These are phyloP conservation scores for fruit fly (Drosophila melanogaster) DNA, from an alignment of 1,140 invertebrate genomes.

Conservation along the genomic window DNA sequence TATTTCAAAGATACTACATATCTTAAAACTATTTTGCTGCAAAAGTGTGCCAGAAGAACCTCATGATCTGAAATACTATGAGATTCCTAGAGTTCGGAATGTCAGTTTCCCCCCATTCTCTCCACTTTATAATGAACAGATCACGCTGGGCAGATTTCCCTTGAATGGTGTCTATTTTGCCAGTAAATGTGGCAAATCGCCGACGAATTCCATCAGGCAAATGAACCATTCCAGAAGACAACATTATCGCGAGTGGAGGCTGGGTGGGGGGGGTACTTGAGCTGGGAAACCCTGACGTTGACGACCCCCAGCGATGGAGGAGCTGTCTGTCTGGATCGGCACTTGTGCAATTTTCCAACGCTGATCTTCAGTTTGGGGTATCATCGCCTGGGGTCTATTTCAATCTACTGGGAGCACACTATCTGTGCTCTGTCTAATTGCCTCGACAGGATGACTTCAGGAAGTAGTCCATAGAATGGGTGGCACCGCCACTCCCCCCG, in stretches of 20 bases:
- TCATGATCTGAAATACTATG: slow-evolving; percentile 1
- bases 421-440: slow-evolving; percentile 56
- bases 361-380: slow-evolving; percentile 5
- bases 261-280: background rate
- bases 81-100: background rate
- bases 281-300: slow-evolving; percentile 14
- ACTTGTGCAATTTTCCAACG: slow-evolving; percentile 28
- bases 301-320: slow-evolving; percentile 67
- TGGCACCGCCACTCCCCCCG: background rate
- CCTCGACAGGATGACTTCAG: slow-evolving; percentile 61
- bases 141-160: slow-evolving; percentile 33
- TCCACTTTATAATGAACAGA: slow-evolving; percentile 12
- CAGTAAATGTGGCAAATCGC: slow-evolving; percentile 66
- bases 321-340: slow-evolving; percentile 31
- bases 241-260: background rate
- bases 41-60: background rate
- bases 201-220: slow-evolving; percentile 52
- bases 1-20: too few relatives aligned
- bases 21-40: too few relatives aligned
- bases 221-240: slow-evolving; percentile 48
- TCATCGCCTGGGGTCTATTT: slow-evolving; percentile 39
- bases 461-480: slow-evolving; percentile 44
- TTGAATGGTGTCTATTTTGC: slow-evolving; percentile 68
- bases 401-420: slow-evolving; percentile 7
- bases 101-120: background rate